Evolutionary conservation across 2,888 invertebrate species (phyloP).

Genomic region (Drosophila birchii): DNA sequence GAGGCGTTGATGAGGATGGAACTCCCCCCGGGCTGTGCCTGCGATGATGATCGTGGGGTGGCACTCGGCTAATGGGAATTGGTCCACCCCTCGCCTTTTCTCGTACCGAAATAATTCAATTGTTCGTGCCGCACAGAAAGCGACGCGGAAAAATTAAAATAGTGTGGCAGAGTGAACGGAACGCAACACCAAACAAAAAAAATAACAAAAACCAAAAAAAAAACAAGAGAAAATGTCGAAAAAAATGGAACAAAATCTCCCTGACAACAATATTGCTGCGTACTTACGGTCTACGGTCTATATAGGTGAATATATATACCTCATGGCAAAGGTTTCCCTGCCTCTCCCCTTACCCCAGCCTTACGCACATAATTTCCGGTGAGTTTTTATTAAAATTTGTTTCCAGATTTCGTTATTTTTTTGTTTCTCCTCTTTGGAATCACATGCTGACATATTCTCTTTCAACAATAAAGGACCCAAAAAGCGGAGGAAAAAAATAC

Average conservation of each 20-base stretch:
- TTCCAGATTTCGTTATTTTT: constrained; percentile 40
- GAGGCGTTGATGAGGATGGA: constrained; percentile 56
- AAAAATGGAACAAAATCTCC: constrained; percentile 47
- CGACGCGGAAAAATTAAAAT: constrained; percentile 71
- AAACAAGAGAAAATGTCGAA: constrained; percentile 47
- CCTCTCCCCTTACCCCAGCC: constrained; percentile 13
- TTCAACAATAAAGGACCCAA: constrained; percentile 53
- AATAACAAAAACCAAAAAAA: constrained; percentile 30
- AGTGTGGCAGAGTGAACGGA: constrained; percentile 62
- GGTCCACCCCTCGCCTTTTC: constrained; percentile 78
- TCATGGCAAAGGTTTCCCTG: constrained; percentile 28
- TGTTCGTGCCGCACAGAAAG: constrained; percentile 72
- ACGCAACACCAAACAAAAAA: constrained; percentile 38
- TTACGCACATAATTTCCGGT: constrained; percentile 77
- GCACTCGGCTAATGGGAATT: constrained; percentile 76
- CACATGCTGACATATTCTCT: constrained; percentile 79
- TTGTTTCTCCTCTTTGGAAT: constrained; percentile 49
- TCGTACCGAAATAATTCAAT: constrained; percentile 83
- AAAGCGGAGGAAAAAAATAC: constrained; percentile 15
- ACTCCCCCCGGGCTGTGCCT: constrained; percentile 14
- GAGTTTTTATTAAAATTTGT: constrained; percentile 59
- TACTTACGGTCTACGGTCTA: constrained; percentile 52
- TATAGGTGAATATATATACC: constrained; percentile 39
- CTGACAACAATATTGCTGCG: constrained; percentile 66
- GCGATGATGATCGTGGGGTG: constrained; percentile 77